Conservation (phyloP, 1,140 invertebrate species). For the Chironomus striatipennis region DNA sequence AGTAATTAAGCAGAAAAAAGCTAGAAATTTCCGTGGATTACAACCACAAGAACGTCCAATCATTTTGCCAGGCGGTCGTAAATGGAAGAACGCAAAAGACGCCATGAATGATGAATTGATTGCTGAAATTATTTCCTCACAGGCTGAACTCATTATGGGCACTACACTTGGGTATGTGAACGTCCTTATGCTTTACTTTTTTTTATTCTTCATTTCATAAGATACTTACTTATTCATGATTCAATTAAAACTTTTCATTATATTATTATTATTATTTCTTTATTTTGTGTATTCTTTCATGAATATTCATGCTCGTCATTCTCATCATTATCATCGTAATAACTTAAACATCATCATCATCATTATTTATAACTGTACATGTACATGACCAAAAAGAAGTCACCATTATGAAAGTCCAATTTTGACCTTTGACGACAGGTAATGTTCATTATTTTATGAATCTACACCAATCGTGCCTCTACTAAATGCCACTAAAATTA, state of each 20-base stretch:
- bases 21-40: conserved; percentile 34
- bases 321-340: conserved; percentile 29
- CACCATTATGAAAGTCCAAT: conserved; percentile 41
- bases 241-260: not conserved
- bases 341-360: conserved; percentile 25
- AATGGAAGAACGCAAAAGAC: conserved; percentile 65
- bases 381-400: not conserved
- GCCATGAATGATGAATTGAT: conserved; percentile 71
- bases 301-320: not conserved
- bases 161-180: conserved; percentile 57
- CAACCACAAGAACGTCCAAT: conserved; percentile 48
- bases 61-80: conserved; percentile 56
- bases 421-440: conserved; percentile 46
- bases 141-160: conserved; percentile 67
- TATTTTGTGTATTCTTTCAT: too few relatives aligned
- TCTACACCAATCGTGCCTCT: not conserved
- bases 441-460: conserved; percentile 30
- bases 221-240: conserved; percentile 22
- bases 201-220: not conserved
- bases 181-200: not conserved
- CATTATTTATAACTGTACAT: conserved; percentile 24
- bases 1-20: conserved; percentile 39
- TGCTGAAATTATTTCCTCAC: conserved; percentile 59
- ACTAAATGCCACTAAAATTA: too few relatives aligned
- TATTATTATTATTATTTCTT: too few relatives aligned